phyloP scores from a whole-genome alignment of 2,113 vertebrate species.

The Paraplagusia blochii region DNA sequence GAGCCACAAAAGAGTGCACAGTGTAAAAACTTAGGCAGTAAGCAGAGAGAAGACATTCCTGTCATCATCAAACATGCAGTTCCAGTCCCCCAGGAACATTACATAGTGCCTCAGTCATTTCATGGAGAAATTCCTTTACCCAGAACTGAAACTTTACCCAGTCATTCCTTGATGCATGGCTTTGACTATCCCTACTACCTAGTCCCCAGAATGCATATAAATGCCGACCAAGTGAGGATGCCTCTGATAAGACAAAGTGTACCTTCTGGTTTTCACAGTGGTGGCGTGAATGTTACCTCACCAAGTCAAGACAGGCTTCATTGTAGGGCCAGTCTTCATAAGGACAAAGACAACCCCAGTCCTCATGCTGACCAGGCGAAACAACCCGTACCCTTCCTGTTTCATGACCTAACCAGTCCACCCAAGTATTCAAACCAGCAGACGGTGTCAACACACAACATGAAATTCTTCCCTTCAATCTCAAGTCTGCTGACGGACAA shows the following conservation, averaged over 20 bases:
- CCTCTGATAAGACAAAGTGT: slow-evolving; percentile 45
- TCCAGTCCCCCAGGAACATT: slow-evolving; percentile 63
- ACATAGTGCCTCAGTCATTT: slow-evolving; percentile 29
- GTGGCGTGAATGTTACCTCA: slow-evolving; percentile 16
- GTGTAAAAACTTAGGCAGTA: slow-evolving; percentile 46
- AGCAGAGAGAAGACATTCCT: slow-evolving; percentile 57
- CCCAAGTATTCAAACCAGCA: slow-evolving; percentile 14
- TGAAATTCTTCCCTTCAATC: slow-evolving; percentile 28
- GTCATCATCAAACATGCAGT: slow-evolving; percentile 50
- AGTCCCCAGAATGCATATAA: slow-evolving; percentile 61
- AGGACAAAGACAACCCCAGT: slow-evolving; percentile 14
- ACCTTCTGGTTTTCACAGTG: slow-evolving; percentile 20
- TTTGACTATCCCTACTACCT: slow-evolving; percentile 54
- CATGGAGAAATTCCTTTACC: slow-evolving; percentile 54
- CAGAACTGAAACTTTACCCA: slow-evolving; percentile 39
- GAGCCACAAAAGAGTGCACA: slow-evolving; percentile 67
- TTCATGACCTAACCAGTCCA: slow-evolving; percentile 20
- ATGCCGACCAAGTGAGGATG: slow-evolving; percentile 37
- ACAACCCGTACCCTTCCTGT: slow-evolving; percentile 8
- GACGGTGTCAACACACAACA: slow-evolving; percentile 18
- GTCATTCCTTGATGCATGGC: slow-evolving; percentile 50
- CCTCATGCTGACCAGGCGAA: slow-evolving; percentile 14
- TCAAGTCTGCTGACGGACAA: slow-evolving; percentile 25
- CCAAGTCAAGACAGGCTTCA: slow-evolving; percentile 26
- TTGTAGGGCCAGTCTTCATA: slow-evolving; percentile 14